Evolutionary conservation across 2,113 vertebrate species (phyloP).

Genomic region (Pteropus alecto): DNA sequence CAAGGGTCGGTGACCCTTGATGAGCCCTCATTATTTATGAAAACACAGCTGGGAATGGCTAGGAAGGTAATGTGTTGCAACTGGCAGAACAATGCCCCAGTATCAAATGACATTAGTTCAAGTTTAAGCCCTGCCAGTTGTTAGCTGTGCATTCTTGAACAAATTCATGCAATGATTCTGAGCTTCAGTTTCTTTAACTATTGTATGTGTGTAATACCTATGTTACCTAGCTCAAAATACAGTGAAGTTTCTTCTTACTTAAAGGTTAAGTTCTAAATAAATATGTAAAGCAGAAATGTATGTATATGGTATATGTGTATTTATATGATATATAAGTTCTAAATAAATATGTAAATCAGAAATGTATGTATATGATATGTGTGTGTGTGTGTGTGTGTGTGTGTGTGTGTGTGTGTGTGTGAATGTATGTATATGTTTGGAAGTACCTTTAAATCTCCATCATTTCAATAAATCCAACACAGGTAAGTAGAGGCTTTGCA

Average conservation of each 20-base stretch:
- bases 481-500: not conserved
- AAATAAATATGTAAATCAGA: no score
- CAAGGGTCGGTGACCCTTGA: not conserved
- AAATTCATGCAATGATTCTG: not conserved
- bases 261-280: not conserved
- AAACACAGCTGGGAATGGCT: constrained; percentile 4
- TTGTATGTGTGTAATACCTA: not conserved
- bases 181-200: not conserved
- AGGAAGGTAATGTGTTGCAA: not conserved
- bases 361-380: no score
- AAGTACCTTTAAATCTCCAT: not conserved
- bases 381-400: no score
- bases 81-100: not conserved
- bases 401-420: no score
- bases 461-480: not conserved
- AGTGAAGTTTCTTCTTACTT: not conserved
- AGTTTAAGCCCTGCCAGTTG: not conserved
- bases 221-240: not conserved
- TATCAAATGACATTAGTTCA: not conserved
- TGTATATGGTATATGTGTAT: not conserved
- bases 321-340: not conserved
- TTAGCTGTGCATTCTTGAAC: not conserved
- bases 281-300: not conserved
- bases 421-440: not conserved
- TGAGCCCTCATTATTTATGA: not conserved